Percentiles rank a stretch among this genome's conserved stretches.
phyloP scores from a whole-genome alignment of 2,797 vertebrate genomes.

The Anas capensis region DNA sequence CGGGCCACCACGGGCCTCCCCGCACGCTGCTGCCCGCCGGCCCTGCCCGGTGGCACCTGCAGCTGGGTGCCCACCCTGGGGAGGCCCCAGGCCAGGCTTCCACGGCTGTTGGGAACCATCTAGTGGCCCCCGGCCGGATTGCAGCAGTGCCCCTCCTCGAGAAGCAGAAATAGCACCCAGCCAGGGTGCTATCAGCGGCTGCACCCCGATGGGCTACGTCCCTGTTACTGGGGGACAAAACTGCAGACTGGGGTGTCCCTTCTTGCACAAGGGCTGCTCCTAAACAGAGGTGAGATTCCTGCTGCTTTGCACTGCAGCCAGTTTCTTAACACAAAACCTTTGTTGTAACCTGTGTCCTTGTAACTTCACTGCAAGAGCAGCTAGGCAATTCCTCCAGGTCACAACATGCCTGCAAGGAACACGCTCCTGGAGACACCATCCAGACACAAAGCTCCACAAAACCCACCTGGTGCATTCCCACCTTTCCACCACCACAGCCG shows the following conservation, averaged over 20 bases:
- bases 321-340: no score
- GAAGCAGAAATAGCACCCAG: not conserved
- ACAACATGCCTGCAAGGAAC: not conserved
- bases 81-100: not conserved
- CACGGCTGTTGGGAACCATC: constrained; percentile 18
- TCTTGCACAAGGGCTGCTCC: not conserved
- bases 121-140: not conserved
- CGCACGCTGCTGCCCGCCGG: accelerated
- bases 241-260: accelerated
- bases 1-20: not conserved
- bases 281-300: not conserved
- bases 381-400: not conserved
- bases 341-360: no score
- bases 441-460: not conserved
- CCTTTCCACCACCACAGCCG: not conserved
- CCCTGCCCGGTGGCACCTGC: not conserved
- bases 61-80: not conserved
- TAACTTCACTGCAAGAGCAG: not conserved
- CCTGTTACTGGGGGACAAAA: no score
- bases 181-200: not conserved
- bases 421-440: not conserved
- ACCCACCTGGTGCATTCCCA: not conserved
- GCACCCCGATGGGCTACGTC: no score
- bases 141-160: not conserved
- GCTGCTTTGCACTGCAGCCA: not conserved